Conservation (phyloP, 2,888 invertebrate genomes). For the Lochmaea crataegi region DNA sequence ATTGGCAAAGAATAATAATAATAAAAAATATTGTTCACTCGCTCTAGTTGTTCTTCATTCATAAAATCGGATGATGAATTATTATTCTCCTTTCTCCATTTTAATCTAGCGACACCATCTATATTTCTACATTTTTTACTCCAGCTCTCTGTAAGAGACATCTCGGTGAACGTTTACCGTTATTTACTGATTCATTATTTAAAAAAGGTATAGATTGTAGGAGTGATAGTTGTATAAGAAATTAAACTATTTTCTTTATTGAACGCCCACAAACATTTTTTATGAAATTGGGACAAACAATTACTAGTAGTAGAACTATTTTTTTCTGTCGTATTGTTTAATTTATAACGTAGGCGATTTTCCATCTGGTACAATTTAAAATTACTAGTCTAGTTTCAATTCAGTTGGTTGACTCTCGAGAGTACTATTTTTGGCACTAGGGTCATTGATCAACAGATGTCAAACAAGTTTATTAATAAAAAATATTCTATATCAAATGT, state of each 20-base stretch:
- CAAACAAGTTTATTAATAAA: too few species aligned
- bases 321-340: too few species aligned
- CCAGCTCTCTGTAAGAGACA: neutral
- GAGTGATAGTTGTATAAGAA: neutral
- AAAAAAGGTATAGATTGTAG: neutral
- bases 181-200: neutral
- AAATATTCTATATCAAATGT: too few species aligned
- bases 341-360: too few species aligned
- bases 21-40: constrained; percentile 16
- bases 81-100: constrained; percentile 6
- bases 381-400: too few species aligned
- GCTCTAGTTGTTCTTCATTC: constrained; percentile 29
- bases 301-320: too few species aligned
- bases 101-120: constrained; percentile 12
- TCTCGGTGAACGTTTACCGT: neutral
- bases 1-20: constrained; percentile 1
- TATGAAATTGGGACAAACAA: too few species aligned
- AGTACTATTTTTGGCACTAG: too few species aligned
- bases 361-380: too few species aligned
- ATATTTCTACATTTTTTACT: constrained; percentile 6
- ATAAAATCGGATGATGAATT: constrained; percentile 12
- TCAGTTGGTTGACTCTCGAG: too few species aligned
- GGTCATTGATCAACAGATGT: too few species aligned
- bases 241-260: neutral
- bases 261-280: neutral